These are phyloP conservation scores for Steinernema hermaphroditum DNA, from an alignment of 2,888 invertebrate species.

Conservation along the genomic window DNA sequence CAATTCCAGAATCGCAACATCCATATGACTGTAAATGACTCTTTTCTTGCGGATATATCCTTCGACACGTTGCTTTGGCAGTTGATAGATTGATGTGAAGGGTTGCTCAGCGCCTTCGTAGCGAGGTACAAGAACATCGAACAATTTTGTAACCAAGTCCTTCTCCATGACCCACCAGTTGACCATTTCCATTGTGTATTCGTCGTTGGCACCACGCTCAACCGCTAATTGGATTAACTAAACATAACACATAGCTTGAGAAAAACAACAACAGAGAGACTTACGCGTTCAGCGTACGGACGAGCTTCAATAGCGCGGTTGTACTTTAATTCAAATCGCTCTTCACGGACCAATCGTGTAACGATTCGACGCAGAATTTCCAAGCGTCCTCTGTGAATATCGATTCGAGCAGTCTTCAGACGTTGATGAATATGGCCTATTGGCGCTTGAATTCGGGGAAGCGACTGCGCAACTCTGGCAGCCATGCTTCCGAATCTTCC, in stretches of 20 bases:
- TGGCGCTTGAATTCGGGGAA: slow-evolving; percentile 56
- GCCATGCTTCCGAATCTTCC: slow-evolving; percentile 35
- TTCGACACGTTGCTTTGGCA: slow-evolving; percentile 54
- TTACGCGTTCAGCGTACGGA: slow-evolving; percentile 61
- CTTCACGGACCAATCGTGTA: slow-evolving; percentile 61
- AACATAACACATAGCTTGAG: slow-evolving; percentile 37
- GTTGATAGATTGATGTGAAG: slow-evolving; percentile 58
- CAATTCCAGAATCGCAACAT: slow-evolving; percentile 58
- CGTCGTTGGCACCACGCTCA: slow-evolving; percentile 55
- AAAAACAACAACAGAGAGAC: not conserved
- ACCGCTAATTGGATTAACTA: slow-evolving; percentile 64
- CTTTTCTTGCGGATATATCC: slow-evolving; percentile 47
- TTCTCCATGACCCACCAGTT: slow-evolving; percentile 64
- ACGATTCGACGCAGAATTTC: slow-evolving; percentile 59
- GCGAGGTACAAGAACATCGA: slow-evolving; percentile 40
- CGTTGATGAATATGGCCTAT: slow-evolving; percentile 64
- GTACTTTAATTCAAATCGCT: slow-evolving; percentile 60
- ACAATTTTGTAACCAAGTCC: slow-evolving; percentile 45
- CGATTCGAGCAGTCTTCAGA: slow-evolving; percentile 54
- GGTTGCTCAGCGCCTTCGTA: slow-evolving; percentile 48
- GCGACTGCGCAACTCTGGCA: slow-evolving; percentile 45
- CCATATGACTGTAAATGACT: slow-evolving; percentile 52
- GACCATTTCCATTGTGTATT: slow-evolving; percentile 63
- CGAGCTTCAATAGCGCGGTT: slow-evolving; percentile 64
- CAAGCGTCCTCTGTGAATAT: slow-evolving; percentile 39